Base-by-base conservation (phyloP, 2,797 vertebrate genomes). In the Cyprinella venusta region DNA sequence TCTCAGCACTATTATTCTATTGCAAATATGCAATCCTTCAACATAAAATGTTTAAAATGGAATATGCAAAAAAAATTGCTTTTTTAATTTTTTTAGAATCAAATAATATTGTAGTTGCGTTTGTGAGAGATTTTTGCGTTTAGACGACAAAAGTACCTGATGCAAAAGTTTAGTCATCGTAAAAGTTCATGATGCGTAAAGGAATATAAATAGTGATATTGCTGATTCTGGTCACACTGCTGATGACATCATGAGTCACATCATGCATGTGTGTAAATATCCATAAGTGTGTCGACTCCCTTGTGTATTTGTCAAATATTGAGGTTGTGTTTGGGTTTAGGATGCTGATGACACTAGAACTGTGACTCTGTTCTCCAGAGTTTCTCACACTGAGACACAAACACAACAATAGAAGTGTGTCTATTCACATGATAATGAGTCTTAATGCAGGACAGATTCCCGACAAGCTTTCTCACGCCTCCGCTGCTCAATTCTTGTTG, bases 391-490 rank as follows among this genome's bases (percentile, higher is more conserved):
- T 6, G 59, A 61, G 12, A 26, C 24, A 13, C 59, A 61, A 26
- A 70, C 54, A 38, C 48, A 68, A 84, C 68, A 84, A 84, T 72
- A 61, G 70, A 84, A 72, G 54, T 81, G 78, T 84, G 83, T 50
- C 83, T 50, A 50, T 82, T 82, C 81, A 76, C 6, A 83, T 87
- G 83, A 48, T 82, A 77, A 87, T 82, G 52, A 87, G 19, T 8
- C 1, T 76, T 42, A 42, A 76, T 63, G 40, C 38, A 42, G 40
- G 50, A 75, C 72, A 59, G 72, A 38, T 75, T 75, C 33, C 36
- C 26, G 7, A 74, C 71, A 8, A 36, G 48, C 26, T 54, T 74
- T 74, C 48, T 21, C 19, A 38, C 72, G 36, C 21, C 21, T 61
- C 21, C 24, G 9, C 6, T 13, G 24, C 6, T 45, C 24, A 48